Base-by-base conservation (phyloP, 2,113 vertebrate species). In the Dissostichus mawsoni region DNA sequence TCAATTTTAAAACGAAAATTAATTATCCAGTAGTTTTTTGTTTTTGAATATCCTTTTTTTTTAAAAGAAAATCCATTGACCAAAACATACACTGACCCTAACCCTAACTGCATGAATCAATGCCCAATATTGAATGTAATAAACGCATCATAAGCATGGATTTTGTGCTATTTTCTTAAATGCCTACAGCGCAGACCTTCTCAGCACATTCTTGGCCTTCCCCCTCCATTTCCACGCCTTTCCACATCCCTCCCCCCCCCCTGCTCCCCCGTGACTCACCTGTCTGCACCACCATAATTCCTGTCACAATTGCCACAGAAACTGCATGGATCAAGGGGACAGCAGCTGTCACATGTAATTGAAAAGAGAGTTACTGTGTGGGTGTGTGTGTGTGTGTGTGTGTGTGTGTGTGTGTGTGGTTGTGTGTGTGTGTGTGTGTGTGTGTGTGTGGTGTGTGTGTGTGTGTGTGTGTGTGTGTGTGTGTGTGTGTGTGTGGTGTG, bases 341-440 rank as follows among this genome's bases (percentile, higher is more conserved):
- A 92, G 91, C 89, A 89, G 91, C 92, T 92, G 93, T 92, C 92
- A 90, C 92, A 74, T 87, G 89, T 94, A 94, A 94, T 92, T 94
- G 91, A 94, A 94, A 93, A 94, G 83, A 93, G 92, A 94, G 90
- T 92, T 92, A 93, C 84, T 85, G 75, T 57, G 65, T 69, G 68
- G 79, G 61, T 83, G 68, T 72, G 66, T 76, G 58, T 69, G 77
- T 74, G 79, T 67, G 25, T 69, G 82, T 85, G 74, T 71, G 67
- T 55, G 18, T 72, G 66, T 58, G 61, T 73, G 62, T 68, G 18
- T 65, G 53, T 33, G 69, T 18, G 23, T 63, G 55, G 70, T 59
- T 20, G n/a, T 56, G 55, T 56, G 55, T 56, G 55, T 81, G 73
- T 85, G 72, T 70, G 70, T 76, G 62, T 74, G 67, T 65, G 70